A percentile compares a stretch with the other conserved stretches of the same genome.
Conservation (phyloP, 2,888 invertebrate genomes). For the Acheta domesticus region DNA sequence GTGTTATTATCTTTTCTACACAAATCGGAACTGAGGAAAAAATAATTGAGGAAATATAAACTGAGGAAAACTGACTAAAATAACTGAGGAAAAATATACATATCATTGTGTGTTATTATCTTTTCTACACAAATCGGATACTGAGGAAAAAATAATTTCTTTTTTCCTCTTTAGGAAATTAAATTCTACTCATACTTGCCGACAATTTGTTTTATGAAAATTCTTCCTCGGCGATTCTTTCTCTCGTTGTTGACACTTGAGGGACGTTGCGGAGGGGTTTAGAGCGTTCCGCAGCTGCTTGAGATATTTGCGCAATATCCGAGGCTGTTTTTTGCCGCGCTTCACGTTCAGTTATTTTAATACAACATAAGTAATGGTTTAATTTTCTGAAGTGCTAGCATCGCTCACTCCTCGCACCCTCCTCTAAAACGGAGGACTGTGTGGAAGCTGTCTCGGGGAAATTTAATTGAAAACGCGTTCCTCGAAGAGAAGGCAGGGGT, state of each 20-base stretch:
- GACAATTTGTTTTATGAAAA: not conserved
- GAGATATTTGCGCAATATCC: slow-evolving; percentile 8
- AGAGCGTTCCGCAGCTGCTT: not conserved
- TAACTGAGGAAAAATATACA: too few species aligned
- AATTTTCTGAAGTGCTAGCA: slow-evolving; percentile 7
- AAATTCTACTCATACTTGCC: not conserved
- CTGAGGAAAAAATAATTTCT: not conserved
- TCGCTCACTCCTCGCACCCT: not conserved
- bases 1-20: too few species aligned
- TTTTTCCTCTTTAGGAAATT: not conserved
- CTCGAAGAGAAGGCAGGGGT: not conserved
- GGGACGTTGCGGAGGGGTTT: not conserved
- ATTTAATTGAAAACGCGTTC: slow-evolving; percentile 1
- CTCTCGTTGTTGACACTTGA: not conserved
- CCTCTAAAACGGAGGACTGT: not conserved
- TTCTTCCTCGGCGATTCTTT: not conserved
- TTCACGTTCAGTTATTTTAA: slow-evolving; percentile 10
- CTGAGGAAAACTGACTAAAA: too few species aligned
- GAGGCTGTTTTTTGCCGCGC: not conserved
- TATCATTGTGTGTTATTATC: too few species aligned
- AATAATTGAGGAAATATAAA: too few species aligned
- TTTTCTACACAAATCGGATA: too few species aligned
- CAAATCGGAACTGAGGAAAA: too few species aligned
- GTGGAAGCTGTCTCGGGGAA: not conserved
- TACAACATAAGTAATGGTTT: slow-evolving; percentile 18